Base-by-base conservation (phyloP, 2,113 vertebrate species). In the Rhagologus leucostigma region DNA sequence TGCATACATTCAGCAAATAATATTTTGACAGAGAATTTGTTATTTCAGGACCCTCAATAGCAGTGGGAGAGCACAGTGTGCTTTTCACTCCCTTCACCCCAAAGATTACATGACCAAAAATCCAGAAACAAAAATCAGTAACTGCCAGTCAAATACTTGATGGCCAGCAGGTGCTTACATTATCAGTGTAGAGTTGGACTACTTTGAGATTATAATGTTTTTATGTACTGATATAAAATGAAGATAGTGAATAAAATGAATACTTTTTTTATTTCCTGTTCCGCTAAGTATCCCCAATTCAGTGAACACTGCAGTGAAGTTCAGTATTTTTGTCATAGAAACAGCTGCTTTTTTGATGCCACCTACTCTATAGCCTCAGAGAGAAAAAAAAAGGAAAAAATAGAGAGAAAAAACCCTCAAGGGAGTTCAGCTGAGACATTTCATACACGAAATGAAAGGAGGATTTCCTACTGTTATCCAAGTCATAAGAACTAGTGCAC, bases 371-470 rank as follows among this genome's bases (percentile, higher is more conserved):
- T 15, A 74, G 29, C 16, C 50, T 74, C 37, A 50, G 24, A 15
- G 5, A 3, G 12, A 11, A 14, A 67, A 63, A n/a, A 32, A 32
- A 42, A 11, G 10, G 23, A 9, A 20, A 41, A 37, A 22, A 19
- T 6, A 22, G 5, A 19, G 13, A 3, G 3, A 3, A 19, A 5
- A 59, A 29, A 30, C 0, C 2, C 19, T 64, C 52, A 52, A 70
- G 27, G 21, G 14, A 91, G 41, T 79, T 79, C 16, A 85, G 46
- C 16, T 39, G 37, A 79, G 37, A 91, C 60, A 78, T 69, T 56
- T 78, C 14, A 35, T 78, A 70, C 4, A 33, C 7, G 1, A 80
- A 71, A 76, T 44, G 11, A 67, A 71, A 57, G 74, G 13, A 69
- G 44, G 47, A 62, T 73, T 93, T 63, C 46, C 26, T 78, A 11